These are phyloP conservation scores for Calliphora vicina DNA, from an alignment of 1,140 invertebrate genomes.

Conservation along the genomic window DNA sequence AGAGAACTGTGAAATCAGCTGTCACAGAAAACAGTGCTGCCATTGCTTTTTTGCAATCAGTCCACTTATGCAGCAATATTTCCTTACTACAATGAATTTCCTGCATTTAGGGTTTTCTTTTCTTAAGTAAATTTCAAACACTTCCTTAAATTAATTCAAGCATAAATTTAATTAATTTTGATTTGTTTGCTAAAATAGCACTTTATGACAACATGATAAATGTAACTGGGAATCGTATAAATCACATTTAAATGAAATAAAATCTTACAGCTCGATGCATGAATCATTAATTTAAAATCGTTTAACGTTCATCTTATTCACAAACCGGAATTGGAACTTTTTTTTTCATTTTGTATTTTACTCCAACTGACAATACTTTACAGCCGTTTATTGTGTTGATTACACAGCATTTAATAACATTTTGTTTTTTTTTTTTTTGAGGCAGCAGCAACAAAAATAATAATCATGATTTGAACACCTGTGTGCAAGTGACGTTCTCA, in stretches of 20 bases:
- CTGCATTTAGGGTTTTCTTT: no score
- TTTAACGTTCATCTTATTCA: neutral
- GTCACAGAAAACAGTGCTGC: no score
- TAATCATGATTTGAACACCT: slow-evolving; percentile 26
- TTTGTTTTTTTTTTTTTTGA: neutral
- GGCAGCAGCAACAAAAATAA: neutral
- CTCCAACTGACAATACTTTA: neutral
- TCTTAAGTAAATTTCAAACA: no score
- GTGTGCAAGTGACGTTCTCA: slow-evolving; percentile 15
- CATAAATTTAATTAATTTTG: no score
- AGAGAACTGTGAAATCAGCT: no score
- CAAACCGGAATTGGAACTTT: neutral
- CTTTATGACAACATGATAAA: neutral
- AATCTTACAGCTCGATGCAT: neutral
- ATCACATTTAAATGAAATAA: no score
- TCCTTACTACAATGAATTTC: no score
- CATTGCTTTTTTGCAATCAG: no score
- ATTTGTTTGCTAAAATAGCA: neutral
- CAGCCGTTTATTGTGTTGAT: neutral
- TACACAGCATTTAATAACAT: slow-evolving; percentile 1
- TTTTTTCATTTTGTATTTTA: neutral
- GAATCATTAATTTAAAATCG: neutral
- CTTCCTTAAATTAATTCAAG: no score
- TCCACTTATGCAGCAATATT: no score
- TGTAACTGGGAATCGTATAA: no score